A percentile compares a stretch with the other conserved stretches of the same genome.
These are phyloP conservation scores for Crotalus viridis DNA, from an alignment of 2,113 vertebrate species.

Conservation along the genomic window DNA sequence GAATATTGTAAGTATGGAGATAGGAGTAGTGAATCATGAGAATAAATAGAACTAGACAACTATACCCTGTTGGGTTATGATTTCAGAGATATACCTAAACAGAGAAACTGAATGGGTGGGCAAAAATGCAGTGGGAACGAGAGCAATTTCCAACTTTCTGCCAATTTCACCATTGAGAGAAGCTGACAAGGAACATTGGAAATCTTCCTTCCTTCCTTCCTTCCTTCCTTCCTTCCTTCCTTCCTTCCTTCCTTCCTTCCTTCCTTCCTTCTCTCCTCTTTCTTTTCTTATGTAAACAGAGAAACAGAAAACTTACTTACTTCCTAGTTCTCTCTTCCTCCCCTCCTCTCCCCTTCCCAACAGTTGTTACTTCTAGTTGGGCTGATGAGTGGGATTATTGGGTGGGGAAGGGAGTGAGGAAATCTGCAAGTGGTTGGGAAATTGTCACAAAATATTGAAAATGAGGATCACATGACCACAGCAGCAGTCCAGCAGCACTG, in stretches of 20 bases:
- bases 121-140: background rate
- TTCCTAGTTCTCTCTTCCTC: no score
- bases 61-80: background rate
- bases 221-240: background rate
- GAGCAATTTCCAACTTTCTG: background rate
- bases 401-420: background rate
- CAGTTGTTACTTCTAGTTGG: background rate
- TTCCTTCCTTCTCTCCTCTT: no score
- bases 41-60: background rate
- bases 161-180: background rate
- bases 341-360: no score
- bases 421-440: no score
- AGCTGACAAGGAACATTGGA: background rate
- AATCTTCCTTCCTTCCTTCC: background rate
- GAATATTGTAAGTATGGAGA: background rate
- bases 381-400: background rate
- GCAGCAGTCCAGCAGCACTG: background rate
- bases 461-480: background rate
- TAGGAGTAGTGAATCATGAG: background rate
- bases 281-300: no score
- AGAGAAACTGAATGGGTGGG: background rate
- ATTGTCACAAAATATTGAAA: no score
- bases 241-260: background rate
- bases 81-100: background rate
- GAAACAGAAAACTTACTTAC: no score